phyloP scores from a whole-genome alignment of 1,140 invertebrate genomes.

The Temnothorax curvispinosus region DNA sequence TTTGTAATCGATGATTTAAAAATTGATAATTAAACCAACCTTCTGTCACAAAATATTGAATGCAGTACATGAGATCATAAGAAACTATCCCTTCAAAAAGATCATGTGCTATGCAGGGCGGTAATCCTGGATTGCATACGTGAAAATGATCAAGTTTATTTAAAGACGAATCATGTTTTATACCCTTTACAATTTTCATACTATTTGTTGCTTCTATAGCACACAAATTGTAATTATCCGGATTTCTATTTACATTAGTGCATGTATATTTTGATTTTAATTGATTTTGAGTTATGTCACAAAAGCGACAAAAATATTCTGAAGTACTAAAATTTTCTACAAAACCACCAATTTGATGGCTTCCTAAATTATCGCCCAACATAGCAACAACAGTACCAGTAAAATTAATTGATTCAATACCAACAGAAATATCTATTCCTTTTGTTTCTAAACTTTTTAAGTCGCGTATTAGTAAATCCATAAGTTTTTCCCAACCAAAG shows the following conservation, averaged over 20 bases:
- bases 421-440: background rate
- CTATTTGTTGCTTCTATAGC: background rate
- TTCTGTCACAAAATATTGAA: constrained; percentile 27
- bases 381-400: constrained; percentile 12
- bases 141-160: constrained; percentile 26
- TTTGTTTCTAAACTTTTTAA: constrained; percentile 9
- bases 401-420: constrained; percentile 14
- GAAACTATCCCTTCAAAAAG: constrained; percentile 21
- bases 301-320: constrained; percentile 22
- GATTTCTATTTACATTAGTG: constrained; percentile 10
- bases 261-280: background rate
- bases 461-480: background rate
- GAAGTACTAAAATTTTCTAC: constrained; percentile 10
- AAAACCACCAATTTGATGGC: constrained; percentile 23
- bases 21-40: background rate
- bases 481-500: constrained; percentile 18
- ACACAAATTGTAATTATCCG: background rate
- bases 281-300: constrained; percentile 1
- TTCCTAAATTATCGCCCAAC: constrained; percentile 17
- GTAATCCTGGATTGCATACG: constrained; percentile 19
- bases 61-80: constrained; percentile 23
- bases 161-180: constrained; percentile 11
- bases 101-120: constrained; percentile 17
- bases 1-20: background rate
- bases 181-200: constrained; percentile 16